Conservation (phyloP, 2,113 vertebrate genomes). For the Mormoops blainvillei region DNA sequence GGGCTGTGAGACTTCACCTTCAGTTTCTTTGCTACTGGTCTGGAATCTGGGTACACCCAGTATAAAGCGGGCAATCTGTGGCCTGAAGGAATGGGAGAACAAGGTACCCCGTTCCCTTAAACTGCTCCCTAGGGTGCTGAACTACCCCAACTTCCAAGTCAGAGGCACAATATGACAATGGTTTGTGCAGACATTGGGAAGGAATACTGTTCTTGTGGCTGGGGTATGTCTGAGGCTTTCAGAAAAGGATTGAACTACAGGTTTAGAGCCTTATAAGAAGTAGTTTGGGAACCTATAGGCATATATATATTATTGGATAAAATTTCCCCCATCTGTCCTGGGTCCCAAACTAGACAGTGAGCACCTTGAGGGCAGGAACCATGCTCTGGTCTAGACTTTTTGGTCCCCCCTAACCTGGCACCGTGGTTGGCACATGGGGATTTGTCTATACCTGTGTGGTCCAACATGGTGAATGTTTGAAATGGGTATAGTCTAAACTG, state of each 20-base stretch:
- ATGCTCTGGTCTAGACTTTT: background rate
- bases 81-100: background rate
- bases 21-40: background rate
- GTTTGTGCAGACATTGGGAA: background rate
- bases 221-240: background rate
- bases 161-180: background rate
- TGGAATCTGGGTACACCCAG: background rate
- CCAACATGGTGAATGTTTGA: fast-evolving
- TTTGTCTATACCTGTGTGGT: background rate
- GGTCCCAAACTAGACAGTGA: background rate
- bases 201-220: background rate
- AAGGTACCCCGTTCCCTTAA: background rate
- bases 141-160: background rate
- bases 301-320: background rate
- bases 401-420: background rate
- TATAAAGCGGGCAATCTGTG: no score
- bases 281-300: background rate
- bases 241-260: background rate
- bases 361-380: background rate
- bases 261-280: background rate
- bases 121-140: background rate
- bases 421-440: no score
- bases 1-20: background rate
- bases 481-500: background rate
- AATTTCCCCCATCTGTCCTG: background rate